A percentile compares a stretch with the other conserved stretches of the same genome.
phyloP scores from a whole-genome alignment of 2,888 invertebrate genomes.

The Kryphioiulus occultus region DNA sequence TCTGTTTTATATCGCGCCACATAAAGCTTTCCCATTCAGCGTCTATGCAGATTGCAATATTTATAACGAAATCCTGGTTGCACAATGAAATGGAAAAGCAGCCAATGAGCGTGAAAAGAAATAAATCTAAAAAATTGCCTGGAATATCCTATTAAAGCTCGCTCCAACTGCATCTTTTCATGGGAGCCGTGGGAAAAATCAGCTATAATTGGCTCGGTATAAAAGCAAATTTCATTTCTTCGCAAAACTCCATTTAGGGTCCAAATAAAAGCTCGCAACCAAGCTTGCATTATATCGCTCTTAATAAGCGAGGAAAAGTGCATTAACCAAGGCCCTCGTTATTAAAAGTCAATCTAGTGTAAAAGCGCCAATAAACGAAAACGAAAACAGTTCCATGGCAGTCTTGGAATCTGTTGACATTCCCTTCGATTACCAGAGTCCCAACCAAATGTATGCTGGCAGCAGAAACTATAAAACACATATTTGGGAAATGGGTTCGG shows the following conservation, averaged over 20 bases:
- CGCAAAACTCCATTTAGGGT: slow-evolving; percentile 20
- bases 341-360: slow-evolving; percentile 31
- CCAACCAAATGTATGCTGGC: background rate
- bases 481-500: slow-evolving; percentile 11
- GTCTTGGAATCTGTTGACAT: background rate
- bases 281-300: background rate
- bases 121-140: background rate
- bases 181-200: slow-evolving; percentile 30
- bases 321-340: slow-evolving; percentile 3
- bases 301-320: background rate
- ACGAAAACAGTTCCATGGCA: background rate
- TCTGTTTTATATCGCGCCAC: background rate
- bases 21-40: background rate
- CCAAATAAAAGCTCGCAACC: background rate
- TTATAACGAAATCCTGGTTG: background rate
- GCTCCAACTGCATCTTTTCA: background rate
- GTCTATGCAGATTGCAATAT: background rate
- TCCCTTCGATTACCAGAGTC: background rate
- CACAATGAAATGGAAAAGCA: slow-evolving; percentile 10
- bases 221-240: slow-evolving; percentile 35
- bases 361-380: slow-evolving; percentile 2
- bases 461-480: background rate
- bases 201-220: slow-evolving; percentile 30
- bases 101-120: slow-evolving; percentile 26
- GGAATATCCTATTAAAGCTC: slow-evolving; percentile 11